Conservation (phyloP, 2,888 invertebrate species). For the Papilio protenor region DNA sequence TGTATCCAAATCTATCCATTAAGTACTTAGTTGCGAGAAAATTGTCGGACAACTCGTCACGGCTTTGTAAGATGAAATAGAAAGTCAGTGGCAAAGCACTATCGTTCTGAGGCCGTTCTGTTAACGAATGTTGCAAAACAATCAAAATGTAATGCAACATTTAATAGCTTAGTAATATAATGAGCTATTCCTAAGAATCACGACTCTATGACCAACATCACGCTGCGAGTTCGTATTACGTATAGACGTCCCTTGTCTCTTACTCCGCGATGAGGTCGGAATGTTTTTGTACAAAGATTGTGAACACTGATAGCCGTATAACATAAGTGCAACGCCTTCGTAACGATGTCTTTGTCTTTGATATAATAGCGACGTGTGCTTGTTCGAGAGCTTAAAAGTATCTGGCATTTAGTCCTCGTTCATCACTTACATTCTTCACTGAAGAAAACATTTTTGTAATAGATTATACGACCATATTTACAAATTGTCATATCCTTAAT, state of each 20-base stretch:
- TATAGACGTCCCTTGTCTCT: conserved; percentile 8
- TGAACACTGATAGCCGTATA: conserved; percentile 12
- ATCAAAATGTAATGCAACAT: conserved; percentile 36
- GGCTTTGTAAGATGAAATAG: conserved; percentile 68
- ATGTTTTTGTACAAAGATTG: conserved; percentile 30
- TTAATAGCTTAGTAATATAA: conserved; percentile 47
- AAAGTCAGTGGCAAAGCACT: conserved; percentile 57
- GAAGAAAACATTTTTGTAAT: neutral
- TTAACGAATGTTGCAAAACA: conserved; percentile 38
- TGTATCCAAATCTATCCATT: neutral
- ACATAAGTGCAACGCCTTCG: conserved; percentile 26
- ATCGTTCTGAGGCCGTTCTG: conserved; percentile 34
- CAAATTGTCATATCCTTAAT: neutral
- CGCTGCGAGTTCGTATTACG: conserved; percentile 11
- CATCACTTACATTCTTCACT: neutral
- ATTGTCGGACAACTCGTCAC: conserved; percentile 52
- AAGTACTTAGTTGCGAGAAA: conserved; percentile 6
- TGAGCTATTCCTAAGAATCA: conserved; percentile 29
- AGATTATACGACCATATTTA: neutral
- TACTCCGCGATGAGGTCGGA: conserved; percentile 17
- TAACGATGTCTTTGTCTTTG: conserved; percentile 25
- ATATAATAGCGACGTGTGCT: conserved; percentile 15
- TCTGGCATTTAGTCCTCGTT: conserved; percentile 11
- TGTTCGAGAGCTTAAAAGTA: conserved; percentile 22
- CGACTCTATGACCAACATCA: conserved; percentile 48